A percentile compares a stretch with the other conserved stretches of the same genome.
phyloP scores from a whole-genome alignment of 2,888 invertebrate genomes.

The Bimastos eiseni region DNA sequence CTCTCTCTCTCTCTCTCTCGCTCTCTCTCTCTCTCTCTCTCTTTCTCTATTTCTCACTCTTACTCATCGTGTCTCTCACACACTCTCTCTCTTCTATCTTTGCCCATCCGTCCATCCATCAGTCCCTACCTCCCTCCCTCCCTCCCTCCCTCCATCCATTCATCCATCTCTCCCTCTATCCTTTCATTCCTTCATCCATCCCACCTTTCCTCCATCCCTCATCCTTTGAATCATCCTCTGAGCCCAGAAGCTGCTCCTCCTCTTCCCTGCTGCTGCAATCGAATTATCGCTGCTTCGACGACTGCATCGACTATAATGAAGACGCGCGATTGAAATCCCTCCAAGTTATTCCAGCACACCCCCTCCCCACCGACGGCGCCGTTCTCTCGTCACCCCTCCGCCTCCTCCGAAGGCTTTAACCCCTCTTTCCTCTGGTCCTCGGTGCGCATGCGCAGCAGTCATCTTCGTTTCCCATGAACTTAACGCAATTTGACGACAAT shows the following conservation, averaged over 20 bases:
- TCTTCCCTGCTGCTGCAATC: neutral
- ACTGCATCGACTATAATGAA: neutral
- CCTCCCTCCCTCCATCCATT: neutral
- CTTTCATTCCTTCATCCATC: neutral
- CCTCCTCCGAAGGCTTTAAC: neutral
- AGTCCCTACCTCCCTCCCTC: neutral
- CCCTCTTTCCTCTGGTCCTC: neutral
- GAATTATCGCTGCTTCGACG: neutral
- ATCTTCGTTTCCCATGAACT: conserved; percentile 13
- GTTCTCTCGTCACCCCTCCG: neutral
- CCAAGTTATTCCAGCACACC: neutral
- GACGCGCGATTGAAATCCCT: neutral
- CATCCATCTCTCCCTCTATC: neutral
- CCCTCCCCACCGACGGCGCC: neutral
- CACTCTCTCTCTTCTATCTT: neutral
- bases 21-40: neutral
- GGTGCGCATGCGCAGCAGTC: neutral
- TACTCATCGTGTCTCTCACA: neutral
- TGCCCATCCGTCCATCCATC: neutral
- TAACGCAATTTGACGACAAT: conserved; percentile 13
- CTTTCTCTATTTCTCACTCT: neutral
- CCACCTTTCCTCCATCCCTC: no score
- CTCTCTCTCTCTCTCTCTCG: neutral
- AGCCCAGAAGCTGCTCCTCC: neutral
- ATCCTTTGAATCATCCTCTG: neutral